Evolutionary conservation across 2,797 vertebrate genomes (phyloP).

Genomic region (Vultur gryphus): DNA sequence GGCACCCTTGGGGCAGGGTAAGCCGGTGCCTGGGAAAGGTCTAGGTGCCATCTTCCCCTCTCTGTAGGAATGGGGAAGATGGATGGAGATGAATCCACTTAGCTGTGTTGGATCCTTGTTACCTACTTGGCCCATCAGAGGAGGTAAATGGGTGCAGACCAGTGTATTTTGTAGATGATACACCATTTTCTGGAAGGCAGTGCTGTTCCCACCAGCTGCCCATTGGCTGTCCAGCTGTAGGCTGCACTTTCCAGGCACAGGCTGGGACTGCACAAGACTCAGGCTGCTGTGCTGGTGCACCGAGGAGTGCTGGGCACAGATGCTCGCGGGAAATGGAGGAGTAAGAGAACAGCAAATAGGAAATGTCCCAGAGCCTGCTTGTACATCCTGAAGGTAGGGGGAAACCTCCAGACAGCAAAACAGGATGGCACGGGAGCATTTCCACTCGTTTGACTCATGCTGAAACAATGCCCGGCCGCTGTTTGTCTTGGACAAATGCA

Average conservation of each 20-base stretch:
- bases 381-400: constrained; percentile 54
- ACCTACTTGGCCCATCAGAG: neutral
- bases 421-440: constrained; percentile 61
- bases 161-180: neutral
- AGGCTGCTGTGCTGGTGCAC: neutral
- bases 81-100: neutral
- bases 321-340: neutral
- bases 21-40: neutral
- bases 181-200: neutral
- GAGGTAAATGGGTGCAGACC: neutral
- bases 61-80: neutral
- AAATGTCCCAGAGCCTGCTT: neutral
- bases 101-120: neutral
- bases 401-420: constrained; percentile 65
- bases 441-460: constrained; percentile 50
- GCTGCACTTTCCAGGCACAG: neutral
- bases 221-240: neutral
- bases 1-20: neutral
- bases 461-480: constrained; percentile 60
- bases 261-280: neutral
- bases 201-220: neutral
- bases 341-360: constrained; percentile 18
- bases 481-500: constrained; percentile 50
- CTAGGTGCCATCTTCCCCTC: neutral
- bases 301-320: neutral